Conservation (phyloP, 2,113 vertebrate species). For the Desmodus rotundus region DNA sequence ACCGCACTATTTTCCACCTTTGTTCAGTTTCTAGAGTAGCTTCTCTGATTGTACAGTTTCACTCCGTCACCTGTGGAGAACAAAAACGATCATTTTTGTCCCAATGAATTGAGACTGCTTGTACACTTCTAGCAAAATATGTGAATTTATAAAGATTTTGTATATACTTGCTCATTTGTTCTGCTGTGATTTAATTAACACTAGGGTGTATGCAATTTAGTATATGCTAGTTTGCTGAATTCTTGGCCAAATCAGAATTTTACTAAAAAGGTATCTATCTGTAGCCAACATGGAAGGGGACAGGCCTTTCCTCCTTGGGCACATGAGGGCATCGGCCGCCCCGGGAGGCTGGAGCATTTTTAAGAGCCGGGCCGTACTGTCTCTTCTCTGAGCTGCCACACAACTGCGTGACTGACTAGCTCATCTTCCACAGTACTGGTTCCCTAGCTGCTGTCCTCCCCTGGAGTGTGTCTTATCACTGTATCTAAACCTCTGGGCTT, state of each 20-base stretch:
- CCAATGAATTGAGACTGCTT: conserved; percentile 27
- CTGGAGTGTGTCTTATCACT: neutral
- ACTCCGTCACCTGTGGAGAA: conserved; percentile 2
- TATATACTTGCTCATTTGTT: conserved; percentile 37
- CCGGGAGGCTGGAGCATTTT: neutral
- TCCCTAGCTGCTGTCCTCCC: neutral
- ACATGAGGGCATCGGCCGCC: neutral
- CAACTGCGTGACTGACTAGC: neutral
- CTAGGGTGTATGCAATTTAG: neutral
- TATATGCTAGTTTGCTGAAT: neutral
- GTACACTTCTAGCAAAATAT: conserved; percentile 46
- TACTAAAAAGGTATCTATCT: neutral
- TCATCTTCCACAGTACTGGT: neutral
- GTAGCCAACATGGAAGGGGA: neutral
- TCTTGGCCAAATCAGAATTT: neutral
- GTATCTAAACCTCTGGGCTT: neutral
- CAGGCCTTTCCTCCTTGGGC: neutral
- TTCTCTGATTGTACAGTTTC: conserved; percentile 35
- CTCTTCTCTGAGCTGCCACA: neutral
- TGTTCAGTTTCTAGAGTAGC: neutral
- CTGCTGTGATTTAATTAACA: conserved; percentile 19
- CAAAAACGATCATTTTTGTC: conserved; percentile 37
- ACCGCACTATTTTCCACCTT: neutral
- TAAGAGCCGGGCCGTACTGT: neutral
- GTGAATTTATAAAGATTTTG: conserved; percentile 68